These are phyloP conservation scores for Anoplopoma fimbria DNA, from an alignment of 2,113 vertebrate species.

Conservation along the genomic window DNA sequence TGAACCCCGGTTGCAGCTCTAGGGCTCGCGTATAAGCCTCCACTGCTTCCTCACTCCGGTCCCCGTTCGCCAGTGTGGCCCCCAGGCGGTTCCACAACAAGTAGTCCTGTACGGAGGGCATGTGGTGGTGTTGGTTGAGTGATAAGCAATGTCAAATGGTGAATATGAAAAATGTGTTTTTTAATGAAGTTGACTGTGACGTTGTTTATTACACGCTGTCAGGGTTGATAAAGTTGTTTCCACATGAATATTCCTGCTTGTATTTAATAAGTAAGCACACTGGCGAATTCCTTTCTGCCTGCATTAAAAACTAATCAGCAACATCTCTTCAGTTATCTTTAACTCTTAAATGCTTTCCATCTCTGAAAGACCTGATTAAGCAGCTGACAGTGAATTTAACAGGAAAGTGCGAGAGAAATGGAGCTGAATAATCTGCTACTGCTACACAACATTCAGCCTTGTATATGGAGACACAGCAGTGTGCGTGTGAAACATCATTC, in stretches of 20 bases:
- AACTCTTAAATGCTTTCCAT: background rate
- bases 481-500: slow-evolving; percentile 13
- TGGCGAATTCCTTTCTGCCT: slow-evolving; percentile 1
- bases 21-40: slow-evolving; percentile 94
- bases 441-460: background rate
- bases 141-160: background rate
- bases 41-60: slow-evolving; percentile 95
- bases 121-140: slow-evolving; percentile 10
- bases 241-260: background rate
- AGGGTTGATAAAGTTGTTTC: background rate
- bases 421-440: slow-evolving; percentile 34
- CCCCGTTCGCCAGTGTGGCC: slow-evolving; percentile 95
- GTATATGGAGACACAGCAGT: slow-evolving; percentile 24
- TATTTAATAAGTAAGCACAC: slow-evolving; percentile 15
- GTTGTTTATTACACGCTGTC: background rate
- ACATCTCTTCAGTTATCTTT: background rate
- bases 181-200: background rate
- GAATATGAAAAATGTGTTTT: background rate
- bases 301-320: slow-evolving; percentile 6
- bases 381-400: background rate
- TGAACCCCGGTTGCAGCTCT: slow-evolving; percentile 97
- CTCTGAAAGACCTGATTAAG: background rate
- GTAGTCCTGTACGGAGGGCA: slow-evolving; percentile 88
- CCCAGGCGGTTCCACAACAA: slow-evolving; percentile 98
- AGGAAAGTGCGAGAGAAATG: slow-evolving; percentile 18